A percentile compares a stretch with the other conserved stretches of the same genome.
phyloP scores from a whole-genome alignment of 1,140 invertebrate genomes.

The Zeugodacus cucurbitae region DNA sequence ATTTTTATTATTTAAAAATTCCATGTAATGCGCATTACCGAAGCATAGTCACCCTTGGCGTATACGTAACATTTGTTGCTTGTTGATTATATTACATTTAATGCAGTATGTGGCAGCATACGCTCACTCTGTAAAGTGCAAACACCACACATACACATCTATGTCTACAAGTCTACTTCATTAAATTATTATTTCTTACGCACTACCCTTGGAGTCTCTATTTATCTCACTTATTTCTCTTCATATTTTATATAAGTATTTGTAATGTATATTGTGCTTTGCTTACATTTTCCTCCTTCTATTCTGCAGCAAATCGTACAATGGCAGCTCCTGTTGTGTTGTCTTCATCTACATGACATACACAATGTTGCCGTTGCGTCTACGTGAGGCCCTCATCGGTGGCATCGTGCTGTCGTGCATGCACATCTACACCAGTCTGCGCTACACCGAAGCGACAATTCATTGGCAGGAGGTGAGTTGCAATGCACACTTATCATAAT shows the following conservation, averaged over 20 bases:
- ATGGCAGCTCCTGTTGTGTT: slow-evolving; percentile 62
- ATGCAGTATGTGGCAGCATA: neutral
- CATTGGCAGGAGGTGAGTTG: slow-evolving; percentile 60
- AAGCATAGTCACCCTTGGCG: neutral
- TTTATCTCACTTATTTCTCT: neutral
- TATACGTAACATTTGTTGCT: neutral
- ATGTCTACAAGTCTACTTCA: neutral
- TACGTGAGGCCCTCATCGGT: slow-evolving; percentile 81
- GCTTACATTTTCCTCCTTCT: neutral
- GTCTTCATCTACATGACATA: slow-evolving; percentile 91
- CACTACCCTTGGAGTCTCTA: neutral
- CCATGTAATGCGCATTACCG: neutral
- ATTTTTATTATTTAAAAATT: neutral
- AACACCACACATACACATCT: too few species aligned
- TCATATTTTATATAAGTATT: neutral
- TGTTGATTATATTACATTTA: neutral
- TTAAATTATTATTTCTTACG: neutral
- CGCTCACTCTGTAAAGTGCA: too few species aligned
- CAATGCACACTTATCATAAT: neutral
- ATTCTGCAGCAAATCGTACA: slow-evolving; percentile 59
- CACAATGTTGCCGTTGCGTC: slow-evolving; percentile 84
- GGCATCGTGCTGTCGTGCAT: slow-evolving; percentile 76
- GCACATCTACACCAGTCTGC: slow-evolving; percentile 71
- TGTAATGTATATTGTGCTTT: neutral
- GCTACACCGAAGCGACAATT: slow-evolving; percentile 47